Percentiles rank a stretch among this genome's conserved stretches.
Evolutionary conservation across 2,888 invertebrate species (phyloP).

Genomic region (Drosophila phalerata): DNA sequence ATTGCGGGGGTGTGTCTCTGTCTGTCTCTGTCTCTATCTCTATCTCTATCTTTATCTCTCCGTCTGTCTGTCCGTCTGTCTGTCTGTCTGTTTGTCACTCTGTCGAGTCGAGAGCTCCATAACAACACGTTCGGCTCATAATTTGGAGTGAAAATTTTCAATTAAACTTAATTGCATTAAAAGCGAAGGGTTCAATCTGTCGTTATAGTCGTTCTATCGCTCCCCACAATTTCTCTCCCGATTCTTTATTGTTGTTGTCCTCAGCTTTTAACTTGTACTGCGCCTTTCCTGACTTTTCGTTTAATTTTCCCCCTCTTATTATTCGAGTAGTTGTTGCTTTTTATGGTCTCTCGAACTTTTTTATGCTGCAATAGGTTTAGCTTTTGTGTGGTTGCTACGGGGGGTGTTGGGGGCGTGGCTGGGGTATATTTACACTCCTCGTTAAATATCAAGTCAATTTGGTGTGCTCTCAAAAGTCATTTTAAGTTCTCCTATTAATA

Average conservation of each 20-base stretch:
- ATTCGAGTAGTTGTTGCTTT: slow-evolving; percentile 48
- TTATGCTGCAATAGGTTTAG: slow-evolving; percentile 68
- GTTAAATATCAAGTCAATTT: slow-evolving; percentile 59
- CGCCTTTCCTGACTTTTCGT: slow-evolving; percentile 3
- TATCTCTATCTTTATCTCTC: background rate
- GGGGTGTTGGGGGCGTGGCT: slow-evolving; percentile 8
- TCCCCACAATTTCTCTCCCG: background rate
- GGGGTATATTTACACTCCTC: slow-evolving; percentile 23
- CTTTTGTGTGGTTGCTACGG: slow-evolving; percentile 17
- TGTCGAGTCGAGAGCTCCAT: slow-evolving; percentile 39
- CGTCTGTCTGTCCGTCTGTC: slow-evolving; percentile 23
- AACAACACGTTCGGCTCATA: slow-evolving; percentile 80
- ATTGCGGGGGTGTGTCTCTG: slow-evolving; percentile 61
- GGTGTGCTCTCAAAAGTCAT: slow-evolving; percentile 59
- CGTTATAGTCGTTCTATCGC: slow-evolving; percentile 58
- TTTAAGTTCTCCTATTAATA: slow-evolving; percentile 43
- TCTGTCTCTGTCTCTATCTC: slow-evolving; percentile 4
- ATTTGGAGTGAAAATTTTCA: slow-evolving; percentile 82
- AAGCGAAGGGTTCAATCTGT: slow-evolving; percentile 82
- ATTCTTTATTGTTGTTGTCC: slow-evolving; percentile 13
- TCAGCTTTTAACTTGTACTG: slow-evolving; percentile 60
- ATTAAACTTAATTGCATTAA: slow-evolving; percentile 82
- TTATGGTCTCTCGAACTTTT: slow-evolving; percentile 66
- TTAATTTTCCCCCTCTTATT: slow-evolving; percentile 32
- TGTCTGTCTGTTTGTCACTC: slow-evolving; percentile 3